A percentile compares a stretch with the other conserved stretches of the same genome.
Conservation (phyloP, 2,888 invertebrate species). For the Ennomos quercinarius region DNA sequence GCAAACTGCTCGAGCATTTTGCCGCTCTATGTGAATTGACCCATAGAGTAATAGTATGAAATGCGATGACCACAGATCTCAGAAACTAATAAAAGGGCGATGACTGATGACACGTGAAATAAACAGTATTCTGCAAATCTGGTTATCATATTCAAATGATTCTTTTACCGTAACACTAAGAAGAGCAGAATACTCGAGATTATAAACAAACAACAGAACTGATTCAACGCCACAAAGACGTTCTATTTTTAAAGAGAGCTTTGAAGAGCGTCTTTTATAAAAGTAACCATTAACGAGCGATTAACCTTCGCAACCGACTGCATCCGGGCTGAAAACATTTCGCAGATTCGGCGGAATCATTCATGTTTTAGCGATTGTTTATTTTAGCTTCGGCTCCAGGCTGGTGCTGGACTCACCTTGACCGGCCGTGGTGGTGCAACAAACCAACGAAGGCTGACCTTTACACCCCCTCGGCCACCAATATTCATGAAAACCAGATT, state of each 20-base stretch:
- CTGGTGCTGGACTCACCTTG: slow-evolving; percentile 74
- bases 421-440: slow-evolving; percentile 63
- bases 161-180: no score
- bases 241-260: background rate
- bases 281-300: slow-evolving; percentile 24
- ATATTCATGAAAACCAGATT: slow-evolving; percentile 30
- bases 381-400: slow-evolving; percentile 62
- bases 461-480: slow-evolving; percentile 44
- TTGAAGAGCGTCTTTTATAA: slow-evolving; percentile 33
- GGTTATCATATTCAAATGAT: no score
- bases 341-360: slow-evolving; percentile 57
- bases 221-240: slow-evolving; percentile 29
- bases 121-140: no score
- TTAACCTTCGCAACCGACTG: slow-evolving; percentile 44
- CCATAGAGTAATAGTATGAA: no score
- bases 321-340: slow-evolving; percentile 47
- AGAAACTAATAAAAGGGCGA: no score
- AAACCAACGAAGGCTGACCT: slow-evolving; percentile 65
- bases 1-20: no score
- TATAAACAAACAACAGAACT: background rate
- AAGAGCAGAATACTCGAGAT: no score
- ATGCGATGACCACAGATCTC: no score
- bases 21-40: no score
- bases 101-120: no score
- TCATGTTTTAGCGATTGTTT: slow-evolving; percentile 59